phyloP scores from a whole-genome alignment of 2,113 vertebrate genomes.

The Gopherus flavomarginatus region DNA sequence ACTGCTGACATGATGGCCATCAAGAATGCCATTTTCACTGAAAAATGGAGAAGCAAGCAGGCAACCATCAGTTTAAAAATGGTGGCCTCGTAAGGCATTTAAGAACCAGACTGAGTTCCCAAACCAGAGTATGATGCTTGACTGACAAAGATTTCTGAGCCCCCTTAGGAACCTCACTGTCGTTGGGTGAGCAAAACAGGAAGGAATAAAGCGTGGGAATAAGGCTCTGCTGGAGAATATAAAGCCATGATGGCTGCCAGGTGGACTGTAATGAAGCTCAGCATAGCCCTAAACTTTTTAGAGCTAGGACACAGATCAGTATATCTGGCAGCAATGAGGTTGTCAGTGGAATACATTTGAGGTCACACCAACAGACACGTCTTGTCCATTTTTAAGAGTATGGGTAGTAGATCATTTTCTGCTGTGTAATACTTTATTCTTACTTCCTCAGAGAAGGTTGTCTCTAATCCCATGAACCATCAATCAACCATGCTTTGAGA shows the following conservation, averaged over 20 bases:
- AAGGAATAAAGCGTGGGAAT: no score
- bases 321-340: neutral
- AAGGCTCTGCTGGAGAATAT: neutral
- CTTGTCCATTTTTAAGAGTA: neutral
- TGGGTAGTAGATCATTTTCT: neutral
- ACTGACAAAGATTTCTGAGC: neutral
- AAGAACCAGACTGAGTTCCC: neutral
- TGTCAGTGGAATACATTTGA: neutral
- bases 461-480: neutral
- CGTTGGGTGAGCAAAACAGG: neutral
- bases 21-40: neutral
- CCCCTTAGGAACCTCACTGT: neutral
- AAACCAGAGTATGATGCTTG: neutral
- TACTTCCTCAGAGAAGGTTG: neutral
- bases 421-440: neutral
- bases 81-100: neutral
- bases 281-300: neutral
- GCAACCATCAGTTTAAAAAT: no score
- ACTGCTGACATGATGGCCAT: neutral
- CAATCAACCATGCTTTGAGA: neutral
- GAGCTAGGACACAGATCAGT: neutral
- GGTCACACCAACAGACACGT: neutral
- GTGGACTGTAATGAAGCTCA: neutral
- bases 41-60: neutral
- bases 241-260: neutral